Evolutionary conservation across 2,113 vertebrate species (phyloP).

Genomic region (Thryonomys swinderianus): DNA sequence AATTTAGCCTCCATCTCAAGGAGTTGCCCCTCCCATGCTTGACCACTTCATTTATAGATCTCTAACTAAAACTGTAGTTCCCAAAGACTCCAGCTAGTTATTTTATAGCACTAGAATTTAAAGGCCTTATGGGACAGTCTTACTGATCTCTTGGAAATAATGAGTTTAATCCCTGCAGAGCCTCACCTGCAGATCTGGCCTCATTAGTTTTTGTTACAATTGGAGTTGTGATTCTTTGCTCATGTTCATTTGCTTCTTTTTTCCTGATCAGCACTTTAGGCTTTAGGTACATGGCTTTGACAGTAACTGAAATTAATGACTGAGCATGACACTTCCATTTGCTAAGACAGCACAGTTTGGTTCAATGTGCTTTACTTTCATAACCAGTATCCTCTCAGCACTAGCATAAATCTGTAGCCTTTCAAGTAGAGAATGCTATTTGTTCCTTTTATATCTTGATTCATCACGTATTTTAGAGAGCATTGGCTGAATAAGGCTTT

Average conservation of each 20-base stretch:
- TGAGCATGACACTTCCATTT: not conserved
- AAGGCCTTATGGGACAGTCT: not conserved
- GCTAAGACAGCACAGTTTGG: not conserved
- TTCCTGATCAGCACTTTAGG: not conserved
- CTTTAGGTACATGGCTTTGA: not conserved
- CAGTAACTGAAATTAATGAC: constrained; percentile 13
- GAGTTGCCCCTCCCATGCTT: not conserved
- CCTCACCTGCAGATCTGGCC: not conserved
- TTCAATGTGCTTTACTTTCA: not conserved
- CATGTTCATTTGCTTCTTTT: not conserved
- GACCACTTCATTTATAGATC: not conserved
- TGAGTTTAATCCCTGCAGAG: not conserved
- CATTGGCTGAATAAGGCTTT: constrained; percentile 48
- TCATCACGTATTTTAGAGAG: not conserved
- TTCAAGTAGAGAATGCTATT: not conserved
- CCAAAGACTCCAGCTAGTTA: not conserved
- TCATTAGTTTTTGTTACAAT: not conserved
- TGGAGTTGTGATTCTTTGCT: not conserved
- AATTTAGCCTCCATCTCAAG: not conserved
- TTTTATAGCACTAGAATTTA: not conserved
- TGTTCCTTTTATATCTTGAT: constrained; percentile 56
- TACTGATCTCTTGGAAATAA: not conserved
- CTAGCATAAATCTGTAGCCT: not conserved
- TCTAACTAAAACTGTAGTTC: not conserved
- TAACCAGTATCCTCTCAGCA: not conserved